Conservation (phyloP, 1,140 invertebrate genomes). For the Bombus cullumanus region DNA sequence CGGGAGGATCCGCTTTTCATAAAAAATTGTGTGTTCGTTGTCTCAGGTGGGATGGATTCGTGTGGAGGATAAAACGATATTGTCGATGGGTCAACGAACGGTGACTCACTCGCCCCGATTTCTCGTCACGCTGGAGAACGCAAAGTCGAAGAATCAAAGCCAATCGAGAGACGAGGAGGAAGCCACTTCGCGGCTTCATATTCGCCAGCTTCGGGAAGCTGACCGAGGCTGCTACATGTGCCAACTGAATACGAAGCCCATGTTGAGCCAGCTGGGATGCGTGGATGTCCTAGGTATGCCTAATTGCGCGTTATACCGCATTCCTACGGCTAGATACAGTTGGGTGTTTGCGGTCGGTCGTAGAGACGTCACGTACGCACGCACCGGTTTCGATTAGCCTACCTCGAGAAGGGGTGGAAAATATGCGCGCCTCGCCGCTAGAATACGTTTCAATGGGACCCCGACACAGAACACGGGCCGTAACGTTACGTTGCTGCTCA, state of each 20-base stretch:
- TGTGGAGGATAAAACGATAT: constrained; percentile 84
- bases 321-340: constrained; percentile 65
- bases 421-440: constrained; percentile 60
- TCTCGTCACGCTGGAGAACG: constrained; percentile 82
- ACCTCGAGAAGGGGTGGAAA: constrained; percentile 54
- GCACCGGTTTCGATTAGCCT: constrained; percentile 62
- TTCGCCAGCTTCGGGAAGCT: constrained; percentile 81
- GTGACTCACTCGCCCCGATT: constrained; percentile 84
- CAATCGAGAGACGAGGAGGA: constrained; percentile 73
- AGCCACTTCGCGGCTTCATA: constrained; percentile 83
- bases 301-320: constrained; percentile 74
- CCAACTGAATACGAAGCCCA: constrained; percentile 93
- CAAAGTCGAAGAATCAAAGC: constrained; percentile 74
- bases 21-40: constrained; percentile 8
- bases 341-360: constrained; percentile 61
- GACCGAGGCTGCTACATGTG: constrained; percentile 91
- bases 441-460: constrained; percentile 56
- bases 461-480: not conserved
- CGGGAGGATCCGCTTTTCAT: too few relatives aligned
- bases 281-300: constrained; percentile 92
- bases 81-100: constrained; percentile 84
- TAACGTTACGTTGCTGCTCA: constrained; percentile 23
- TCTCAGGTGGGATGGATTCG: constrained; percentile 85
- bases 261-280: constrained; percentile 94
- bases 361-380: constrained; percentile 45